Evolutionary conservation across 2,797 vertebrate species (phyloP), one percentile per base, ranked within the genome.

Genomic region (Cichlasoma orientale): DNA sequence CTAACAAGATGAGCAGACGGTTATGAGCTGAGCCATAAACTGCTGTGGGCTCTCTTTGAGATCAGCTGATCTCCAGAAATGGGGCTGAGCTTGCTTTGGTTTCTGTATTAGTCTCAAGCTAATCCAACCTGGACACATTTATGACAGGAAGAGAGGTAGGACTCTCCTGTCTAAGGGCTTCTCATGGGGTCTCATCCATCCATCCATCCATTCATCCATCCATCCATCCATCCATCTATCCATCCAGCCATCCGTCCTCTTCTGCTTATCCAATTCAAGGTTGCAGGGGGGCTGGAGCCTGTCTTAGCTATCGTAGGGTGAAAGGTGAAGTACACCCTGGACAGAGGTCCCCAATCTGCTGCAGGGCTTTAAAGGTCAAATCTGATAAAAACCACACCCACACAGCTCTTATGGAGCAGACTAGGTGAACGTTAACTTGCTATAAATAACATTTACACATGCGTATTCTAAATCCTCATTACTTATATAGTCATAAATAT

Each of bases 81-180:
- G 11, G 11, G 11, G 38, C 36, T 23, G 23, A 41, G 13, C 33
- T 9, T 5, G 59, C 36, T 25, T 63, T 63, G 13, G 36, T 0
- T 63, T 63, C 16, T 2, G 13, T 63, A 0, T 61, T 23, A 23
- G 33, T 23, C 2, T 0, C 1, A 61, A 41, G n/a, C 36, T 61
- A 23, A 61, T 0, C 33, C 58, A 61, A 41, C n/a, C 36, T 3
- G 36, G 58, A 61, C n/a, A 3, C 56, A 7, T 33, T 61, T 6
- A 61, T 0, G 36, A 61, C n/a, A 23, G 0, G 0, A 38, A 61
- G 6, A 36, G 57, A 7, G 36, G 31, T 7, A 59, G 31, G 3
- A 61, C n/a, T 38, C n/a, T 38, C 19, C 58, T 38, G n/a, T 50
- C 16, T 5, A 19, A 50, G 16, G 16, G 18, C 2, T 19, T 47